A percentile compares a stretch with the other conserved stretches of the same genome.
phyloP scores from a whole-genome alignment of 2,888 invertebrate species.

The Drosophila nigricruria region DNA sequence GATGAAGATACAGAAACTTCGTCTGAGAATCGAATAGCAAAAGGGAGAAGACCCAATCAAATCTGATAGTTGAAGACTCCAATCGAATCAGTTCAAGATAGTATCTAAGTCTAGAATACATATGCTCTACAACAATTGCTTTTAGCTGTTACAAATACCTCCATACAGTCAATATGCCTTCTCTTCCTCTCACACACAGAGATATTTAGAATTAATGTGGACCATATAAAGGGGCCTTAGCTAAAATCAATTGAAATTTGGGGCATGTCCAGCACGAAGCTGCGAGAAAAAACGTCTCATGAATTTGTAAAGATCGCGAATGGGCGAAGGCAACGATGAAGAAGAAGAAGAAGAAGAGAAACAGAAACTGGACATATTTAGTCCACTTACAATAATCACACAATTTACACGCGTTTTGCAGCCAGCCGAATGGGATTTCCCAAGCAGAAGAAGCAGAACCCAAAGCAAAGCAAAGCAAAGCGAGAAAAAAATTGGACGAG shows the following conservation, averaged over 20 bases:
- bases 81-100: too few relatives aligned
- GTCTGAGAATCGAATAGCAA: too few relatives aligned
- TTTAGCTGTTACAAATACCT: neutral
- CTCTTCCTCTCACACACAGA: neutral
- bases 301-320: constrained; percentile 55
- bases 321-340: neutral
- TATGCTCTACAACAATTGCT: neutral
- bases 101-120: too few relatives aligned
- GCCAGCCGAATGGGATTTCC: constrained; percentile 36
- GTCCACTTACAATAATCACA: constrained; percentile 77
- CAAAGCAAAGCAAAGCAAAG: constrained; percentile 2
- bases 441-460: neutral
- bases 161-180: neutral
- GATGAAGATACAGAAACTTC: too few relatives aligned
- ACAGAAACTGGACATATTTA: constrained; percentile 43
- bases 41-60: too few relatives aligned
- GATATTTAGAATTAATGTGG: neutral
- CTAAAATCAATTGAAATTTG: constrained; percentile 52
- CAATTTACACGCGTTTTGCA: constrained; percentile 76
- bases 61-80: too few relatives aligned
- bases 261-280: constrained; percentile 33
- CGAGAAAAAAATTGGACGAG: constrained; percentile 1
- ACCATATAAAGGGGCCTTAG: neutral
- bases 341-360: neutral
- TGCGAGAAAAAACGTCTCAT: constrained; percentile 41